These are phyloP conservation scores for Genyomyrus donnyi DNA, from an alignment of 2,113 vertebrate genomes.

Conservation along the genomic window DNA sequence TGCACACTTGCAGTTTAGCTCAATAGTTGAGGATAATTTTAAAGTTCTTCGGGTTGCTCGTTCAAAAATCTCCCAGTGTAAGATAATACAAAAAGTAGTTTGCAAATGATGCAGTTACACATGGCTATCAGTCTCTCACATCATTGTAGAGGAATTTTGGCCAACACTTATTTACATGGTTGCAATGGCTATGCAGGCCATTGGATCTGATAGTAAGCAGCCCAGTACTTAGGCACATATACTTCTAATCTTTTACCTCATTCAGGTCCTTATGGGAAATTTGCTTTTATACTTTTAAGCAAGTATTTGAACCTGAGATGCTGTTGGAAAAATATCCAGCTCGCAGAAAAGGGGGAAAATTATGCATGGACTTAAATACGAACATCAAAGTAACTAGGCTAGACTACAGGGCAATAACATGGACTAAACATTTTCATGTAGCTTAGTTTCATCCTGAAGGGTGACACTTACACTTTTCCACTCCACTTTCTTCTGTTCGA, in stretches of 20 bases:
- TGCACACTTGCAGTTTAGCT: not conserved
- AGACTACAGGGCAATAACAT: not conserved
- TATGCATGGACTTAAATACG: not conserved
- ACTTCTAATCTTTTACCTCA: not conserved
- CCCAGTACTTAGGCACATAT: not conserved
- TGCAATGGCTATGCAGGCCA: not conserved
- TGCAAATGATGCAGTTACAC: not conserved
- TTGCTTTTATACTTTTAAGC: not conserved
- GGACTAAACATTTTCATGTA: not conserved
- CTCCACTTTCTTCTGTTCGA: constrained; percentile 38
- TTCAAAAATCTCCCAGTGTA: not conserved
- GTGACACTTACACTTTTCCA: constrained; percentile 57
- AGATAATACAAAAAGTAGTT: not conserved
- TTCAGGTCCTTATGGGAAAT: not conserved
- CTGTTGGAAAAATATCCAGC: not conserved
- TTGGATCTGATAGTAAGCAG: not conserved
- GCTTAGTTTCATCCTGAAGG: not conserved
- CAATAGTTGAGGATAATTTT: not conserved
- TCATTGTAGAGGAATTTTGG: too few species aligned
- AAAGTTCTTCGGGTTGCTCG: not conserved
- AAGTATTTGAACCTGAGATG: not conserved
- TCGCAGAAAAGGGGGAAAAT: not conserved
- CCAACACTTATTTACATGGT: too few species aligned
- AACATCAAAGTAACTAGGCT: not conserved
- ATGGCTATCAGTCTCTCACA: not conserved